These are phyloP conservation scores for Anhinga rufa DNA, from an alignment of 2,113 vertebrate genomes.

Conservation along the genomic window DNA sequence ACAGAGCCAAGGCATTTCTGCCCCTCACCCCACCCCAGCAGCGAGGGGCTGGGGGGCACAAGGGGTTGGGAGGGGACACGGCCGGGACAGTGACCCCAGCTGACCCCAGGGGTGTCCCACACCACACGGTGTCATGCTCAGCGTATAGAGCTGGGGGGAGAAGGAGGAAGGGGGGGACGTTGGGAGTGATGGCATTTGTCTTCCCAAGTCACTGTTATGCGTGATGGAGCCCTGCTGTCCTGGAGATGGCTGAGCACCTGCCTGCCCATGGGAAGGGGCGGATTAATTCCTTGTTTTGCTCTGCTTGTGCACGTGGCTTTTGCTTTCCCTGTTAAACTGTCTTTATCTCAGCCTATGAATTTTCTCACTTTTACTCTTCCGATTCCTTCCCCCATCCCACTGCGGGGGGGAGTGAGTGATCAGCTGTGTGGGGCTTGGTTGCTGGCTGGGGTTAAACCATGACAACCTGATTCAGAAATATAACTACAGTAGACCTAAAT, in stretches of 20 bases:
- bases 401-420: not conserved
- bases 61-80: too few relatives aligned
- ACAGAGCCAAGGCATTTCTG: not conserved
- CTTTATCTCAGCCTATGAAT: not conserved
- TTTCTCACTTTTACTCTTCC: not conserved
- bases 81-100: too few relatives aligned
- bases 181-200: not conserved
- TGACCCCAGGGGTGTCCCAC: too few relatives aligned
- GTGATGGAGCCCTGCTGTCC: not conserved
- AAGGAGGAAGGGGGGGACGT: not conserved
- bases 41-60: too few relatives aligned
- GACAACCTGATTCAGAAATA: not conserved
- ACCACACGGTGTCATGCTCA: not conserved
- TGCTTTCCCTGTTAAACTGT: not conserved
- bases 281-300: not conserved
- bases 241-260: not conserved
- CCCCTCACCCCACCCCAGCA: not conserved
- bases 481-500: not conserved
- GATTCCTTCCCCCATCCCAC: not conserved
- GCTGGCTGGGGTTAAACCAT: not conserved
- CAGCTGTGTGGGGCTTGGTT: not conserved
- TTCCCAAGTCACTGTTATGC: fast-evolving
- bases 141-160: not conserved
- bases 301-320: fast-evolving
- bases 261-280: not conserved